Base-by-base conservation (phyloP, 2,888 invertebrate species). In the Heliconius sara region DNA sequence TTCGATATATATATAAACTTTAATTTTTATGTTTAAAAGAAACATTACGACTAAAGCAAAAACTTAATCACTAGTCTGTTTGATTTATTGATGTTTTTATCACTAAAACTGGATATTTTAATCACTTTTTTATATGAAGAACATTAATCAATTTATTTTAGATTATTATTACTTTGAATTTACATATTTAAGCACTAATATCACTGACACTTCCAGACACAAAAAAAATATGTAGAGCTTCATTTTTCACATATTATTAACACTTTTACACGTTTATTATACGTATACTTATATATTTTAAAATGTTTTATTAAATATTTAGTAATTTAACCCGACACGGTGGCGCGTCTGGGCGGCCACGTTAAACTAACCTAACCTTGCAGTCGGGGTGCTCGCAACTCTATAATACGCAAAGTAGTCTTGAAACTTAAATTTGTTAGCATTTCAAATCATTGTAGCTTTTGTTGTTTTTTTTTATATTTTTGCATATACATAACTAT, bases 291-390 rank as follows among this genome's bases (percentile, higher is more conserved):
- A n/a, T 60, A 73, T 60, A 73, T 73, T 73, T 73, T 60, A 34
- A 57, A 57, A 3, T 4, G 34, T 73, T 73, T 43, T 74, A 65
- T 60, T 25, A 22, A 65, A 63, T 63, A 65, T 65, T 63, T 66
- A 27, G 47, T 66, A 43, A 34, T 47, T 22, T 75, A 66, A 43
- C 34, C 78, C 75, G 80, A 80, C 77, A 77, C 91, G 91, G 89
- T 92, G 93, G 90, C 93, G 91, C 93, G 88, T 86, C 93, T 83
- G 80, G 87, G 93, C 94, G 91, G 88, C 91, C 95, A 92, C 94
- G 94, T 92, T 93, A 89, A 92, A 94, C 94, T 94, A 94, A 94
- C 93, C 94, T 94, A 92, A 93, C 93, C 91, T 92, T 91, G 87
- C 92, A 90, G 87, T 86, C 89, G 86, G 90, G 87, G 87, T 86